Evolutionary conservation across 2,888 invertebrate genomes (phyloP).

Genomic region (Epistrophe eligans): DNA sequence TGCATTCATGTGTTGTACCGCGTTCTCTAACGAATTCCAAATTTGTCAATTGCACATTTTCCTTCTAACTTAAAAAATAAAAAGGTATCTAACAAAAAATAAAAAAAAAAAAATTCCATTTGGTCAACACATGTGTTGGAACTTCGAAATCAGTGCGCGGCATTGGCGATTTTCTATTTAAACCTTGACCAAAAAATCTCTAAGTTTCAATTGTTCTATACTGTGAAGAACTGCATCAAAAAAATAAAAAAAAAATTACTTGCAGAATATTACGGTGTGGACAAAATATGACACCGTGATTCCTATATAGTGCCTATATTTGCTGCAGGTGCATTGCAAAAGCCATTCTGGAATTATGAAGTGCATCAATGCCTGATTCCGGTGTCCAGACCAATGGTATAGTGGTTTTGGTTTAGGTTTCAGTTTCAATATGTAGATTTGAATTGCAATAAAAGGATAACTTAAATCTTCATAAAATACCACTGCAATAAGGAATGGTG

Average conservation of each 20-base stretch:
- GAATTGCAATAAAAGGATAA: conserved; percentile 7
- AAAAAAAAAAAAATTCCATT: conserved; percentile 5
- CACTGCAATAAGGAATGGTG: conserved; percentile 21
- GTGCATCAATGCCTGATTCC: conserved; percentile 68
- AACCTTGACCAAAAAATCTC: conserved; percentile 53
- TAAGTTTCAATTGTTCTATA: conserved; percentile 39
- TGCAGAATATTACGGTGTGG: not conserved
- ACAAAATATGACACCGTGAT: conserved; percentile 38
- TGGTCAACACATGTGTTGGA: conserved; percentile 59
- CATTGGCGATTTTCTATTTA: conserved; percentile 55
- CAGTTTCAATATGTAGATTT: not conserved
- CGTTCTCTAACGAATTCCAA: conserved; percentile 64
- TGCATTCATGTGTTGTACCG: conserved; percentile 63
- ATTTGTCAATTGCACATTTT: conserved; percentile 57
- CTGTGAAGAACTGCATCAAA: conserved; percentile 51
- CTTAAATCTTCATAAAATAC: conserved; percentile 32
- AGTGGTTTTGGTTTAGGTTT: conserved; percentile 39
- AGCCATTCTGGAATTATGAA: conserved; percentile 36
- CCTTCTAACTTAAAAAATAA: not conserved
- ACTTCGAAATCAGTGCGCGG: not conserved
- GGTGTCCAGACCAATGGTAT: conserved; percentile 27
- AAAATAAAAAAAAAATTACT: not conserved
- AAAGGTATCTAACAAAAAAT: not conserved
- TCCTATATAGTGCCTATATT: not conserved
- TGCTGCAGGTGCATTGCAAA: conserved; percentile 56